Base-by-base conservation (phyloP, 2,888 invertebrate genomes). In the Lathronympha strigana region DNA sequence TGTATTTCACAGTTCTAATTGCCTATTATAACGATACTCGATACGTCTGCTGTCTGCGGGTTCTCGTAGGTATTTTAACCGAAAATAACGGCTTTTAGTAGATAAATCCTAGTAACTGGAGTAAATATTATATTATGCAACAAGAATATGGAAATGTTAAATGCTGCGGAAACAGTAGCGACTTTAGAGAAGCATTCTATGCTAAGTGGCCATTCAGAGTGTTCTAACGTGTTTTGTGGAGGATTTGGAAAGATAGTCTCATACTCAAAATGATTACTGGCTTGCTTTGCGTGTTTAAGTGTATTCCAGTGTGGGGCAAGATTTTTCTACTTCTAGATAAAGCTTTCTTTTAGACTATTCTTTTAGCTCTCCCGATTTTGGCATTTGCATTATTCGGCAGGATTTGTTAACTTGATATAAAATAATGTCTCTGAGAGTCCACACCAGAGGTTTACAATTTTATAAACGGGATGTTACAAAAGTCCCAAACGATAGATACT, bases 21-120 rank as follows among this genome's bases (percentile, higher is more conserved):
- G 90, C 85, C 88, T 76, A 90, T 92, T 91, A 92, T 87, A 90
- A 90, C 84, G 90, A 87, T 86, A 92, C 87, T 83, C 81, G 90
- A 90, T 87, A 86, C 77, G 76, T 76, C 77, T 80, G 70, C 78
- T 73, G 69, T 72, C 68, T 72, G 28, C 53, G 68, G 50, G 67
- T 71, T 45, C 54, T 54, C 38, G 50, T 54, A 67, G 62, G 40
- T 38, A 45, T 61, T 58, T 67, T 55, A 31, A 61, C 23, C 23
- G 63, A 53, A 58, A 43, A 51, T 53, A 58, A 53, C 43, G 58
- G 57, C 19, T 57, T 31, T n/a, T 19, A 19, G 4, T 31, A 57
- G n/a, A 55, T 11, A 28, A 28, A 55, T 19, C 13, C 13, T 9
- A 9, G 17, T 21, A 40, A 28, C 15, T 33, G 57, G 43, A 54